These are phyloP conservation scores for Danaus plexippus DNA, from an alignment of 1,140 invertebrate species.

Conservation along the genomic window DNA sequence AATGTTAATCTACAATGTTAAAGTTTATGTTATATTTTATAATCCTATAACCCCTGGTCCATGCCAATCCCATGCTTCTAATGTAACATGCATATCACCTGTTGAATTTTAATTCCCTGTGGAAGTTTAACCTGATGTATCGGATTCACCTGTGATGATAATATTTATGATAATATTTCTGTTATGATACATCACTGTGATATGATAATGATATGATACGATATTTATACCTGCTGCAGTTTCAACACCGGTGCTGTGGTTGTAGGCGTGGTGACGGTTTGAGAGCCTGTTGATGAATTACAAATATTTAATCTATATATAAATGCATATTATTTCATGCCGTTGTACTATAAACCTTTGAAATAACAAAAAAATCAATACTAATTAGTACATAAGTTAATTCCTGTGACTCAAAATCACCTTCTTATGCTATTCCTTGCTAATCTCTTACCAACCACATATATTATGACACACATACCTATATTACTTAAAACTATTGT, in stretches of 20 bases:
- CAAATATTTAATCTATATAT: not conserved
- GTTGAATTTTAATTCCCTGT: slow-evolving; percentile 64
- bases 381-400: no score
- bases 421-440: no score
- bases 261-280: slow-evolving; percentile 46
- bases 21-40: no score
- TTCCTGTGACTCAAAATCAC: no score
- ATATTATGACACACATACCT: slow-evolving; percentile 28
- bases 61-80: no score
- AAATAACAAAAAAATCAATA: no score
- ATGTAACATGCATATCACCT: slow-evolving; percentile 43
- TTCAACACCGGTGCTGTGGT: slow-evolving; percentile 55
- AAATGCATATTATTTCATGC: no score
- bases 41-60: no score
- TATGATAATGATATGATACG: slow-evolving; percentile 1
- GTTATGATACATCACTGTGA: slow-evolving; percentile 1
- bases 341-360: no score
- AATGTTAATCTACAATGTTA: no score
- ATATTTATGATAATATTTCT: slow-evolving; percentile 5
- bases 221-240: slow-evolving; percentile 53
- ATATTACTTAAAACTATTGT: slow-evolving; percentile 60
- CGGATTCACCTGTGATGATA: slow-evolving; percentile 57
- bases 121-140: slow-evolving; percentile 65
- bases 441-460: no score
- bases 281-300: slow-evolving; percentile 35